Percentiles rank a stretch among this genome's conserved stretches.
Conservation (phyloP, 2,888 invertebrate species). For the Plebejus argus region DNA sequence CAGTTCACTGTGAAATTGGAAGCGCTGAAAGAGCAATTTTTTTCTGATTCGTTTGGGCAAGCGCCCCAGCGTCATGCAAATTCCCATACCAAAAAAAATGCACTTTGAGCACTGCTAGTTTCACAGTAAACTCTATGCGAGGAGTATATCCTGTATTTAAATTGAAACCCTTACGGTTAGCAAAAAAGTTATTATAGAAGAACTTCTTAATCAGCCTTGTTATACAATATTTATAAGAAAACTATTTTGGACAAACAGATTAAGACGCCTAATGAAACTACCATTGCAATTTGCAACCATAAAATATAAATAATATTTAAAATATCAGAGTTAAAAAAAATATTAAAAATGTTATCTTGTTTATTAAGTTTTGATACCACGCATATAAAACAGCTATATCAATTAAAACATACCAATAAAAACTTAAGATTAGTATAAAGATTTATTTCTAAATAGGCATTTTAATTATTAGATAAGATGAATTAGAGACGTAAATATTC, state of each 20-base stretch:
- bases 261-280: background rate
- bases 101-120: too few species aligned
- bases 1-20: too few species aligned
- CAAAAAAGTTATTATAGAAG: too few species aligned
- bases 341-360: background rate
- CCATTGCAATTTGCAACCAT: background rate
- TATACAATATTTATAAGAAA: background rate
- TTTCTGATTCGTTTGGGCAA: too few species aligned
- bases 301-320: background rate
- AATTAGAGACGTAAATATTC: background rate
- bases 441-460: conserved; percentile 24
- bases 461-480: conserved; percentile 13
- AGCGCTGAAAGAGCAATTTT: too few species aligned
- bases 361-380: conserved; percentile 17
- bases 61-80: too few species aligned
- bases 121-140: background rate
- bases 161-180: too few species aligned
- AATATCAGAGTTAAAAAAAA: background rate
- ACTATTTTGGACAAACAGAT: background rate
- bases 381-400: conserved; percentile 28
- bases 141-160: too few species aligned
- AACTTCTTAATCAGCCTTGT: too few species aligned
- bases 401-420: conserved; percentile 25
- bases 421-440: background rate
- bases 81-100: too few species aligned